Percentiles rank a stretch among this genome's conserved stretches.
These are phyloP conservation scores for Madoqua kirkii DNA, from an alignment of 2,113 vertebrate genomes.

Conservation along the genomic window DNA sequence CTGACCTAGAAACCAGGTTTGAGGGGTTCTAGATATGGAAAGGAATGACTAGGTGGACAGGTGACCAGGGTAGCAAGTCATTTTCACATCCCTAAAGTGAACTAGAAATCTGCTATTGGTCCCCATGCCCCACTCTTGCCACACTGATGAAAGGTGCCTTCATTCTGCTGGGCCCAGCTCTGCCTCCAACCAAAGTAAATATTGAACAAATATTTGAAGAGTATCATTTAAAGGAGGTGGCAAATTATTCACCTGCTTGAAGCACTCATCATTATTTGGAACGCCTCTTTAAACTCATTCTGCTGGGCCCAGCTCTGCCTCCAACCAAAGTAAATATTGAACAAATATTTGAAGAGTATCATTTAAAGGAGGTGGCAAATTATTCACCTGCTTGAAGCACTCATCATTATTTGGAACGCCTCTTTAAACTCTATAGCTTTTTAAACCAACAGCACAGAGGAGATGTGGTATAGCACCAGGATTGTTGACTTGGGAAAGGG, in stretches of 20 bases:
- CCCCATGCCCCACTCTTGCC: background rate
- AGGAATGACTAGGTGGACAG: background rate
- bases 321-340: background rate
- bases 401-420: background rate
- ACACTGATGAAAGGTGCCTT: background rate
- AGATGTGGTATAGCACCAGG: background rate
- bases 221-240: background rate
- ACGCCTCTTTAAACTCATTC: background rate
- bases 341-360: constrained; percentile 19
- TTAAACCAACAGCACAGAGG: background rate
- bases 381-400: background rate
- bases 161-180: background rate
- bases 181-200: background rate
- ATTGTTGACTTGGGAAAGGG: background rate
- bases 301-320: background rate
- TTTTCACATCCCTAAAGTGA: background rate
- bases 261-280: background rate
- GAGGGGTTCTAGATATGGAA: background rate
- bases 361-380: background rate
- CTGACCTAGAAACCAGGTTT: background rate
- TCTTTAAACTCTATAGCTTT: background rate
- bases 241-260: background rate
- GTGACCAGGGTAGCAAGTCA: background rate
- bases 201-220: constrained; percentile 22
- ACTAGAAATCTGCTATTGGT: background rate